Evolutionary conservation across 1,140 invertebrate species (phyloP).

Genomic region (Drosophila elegans): DNA sequence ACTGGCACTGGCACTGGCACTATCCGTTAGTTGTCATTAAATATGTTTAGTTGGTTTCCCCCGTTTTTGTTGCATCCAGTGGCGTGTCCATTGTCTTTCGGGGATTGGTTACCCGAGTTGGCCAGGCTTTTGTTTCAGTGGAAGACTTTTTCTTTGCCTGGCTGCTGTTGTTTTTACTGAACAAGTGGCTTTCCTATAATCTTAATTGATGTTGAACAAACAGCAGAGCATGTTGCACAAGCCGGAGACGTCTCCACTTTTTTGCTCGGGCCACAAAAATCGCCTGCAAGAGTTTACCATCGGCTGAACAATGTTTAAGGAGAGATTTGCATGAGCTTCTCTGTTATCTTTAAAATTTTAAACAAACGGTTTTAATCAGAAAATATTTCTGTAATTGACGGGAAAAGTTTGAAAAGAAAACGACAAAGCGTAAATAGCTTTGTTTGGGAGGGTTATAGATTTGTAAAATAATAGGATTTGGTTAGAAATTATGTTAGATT

Average conservation of each 20-base stretch:
- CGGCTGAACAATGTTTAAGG: constrained; percentile 30
- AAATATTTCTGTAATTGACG: constrained; percentile 23
- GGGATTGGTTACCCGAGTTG: constrained; percentile 44
- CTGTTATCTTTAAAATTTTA: constrained; percentile 15
- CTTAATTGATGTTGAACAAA: constrained; percentile 63
- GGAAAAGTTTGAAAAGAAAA: not conserved
- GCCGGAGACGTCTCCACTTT: constrained; percentile 41
- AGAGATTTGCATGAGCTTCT: constrained; percentile 33
- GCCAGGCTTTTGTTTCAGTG: constrained; percentile 47
- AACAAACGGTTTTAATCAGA: constrained; percentile 18
- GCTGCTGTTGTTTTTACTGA: constrained; percentile 20
- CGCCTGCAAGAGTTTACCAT: constrained; percentile 14
- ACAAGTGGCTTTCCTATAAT: constrained; percentile 51
- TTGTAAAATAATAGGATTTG: not conserved
- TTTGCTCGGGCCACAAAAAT: constrained; percentile 22
- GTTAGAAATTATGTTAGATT: not conserved
- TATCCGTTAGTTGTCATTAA: constrained; percentile 48
- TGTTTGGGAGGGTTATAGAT: too few species aligned
- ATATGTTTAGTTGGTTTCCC: constrained; percentile 53
- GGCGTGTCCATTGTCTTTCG: constrained; percentile 46
- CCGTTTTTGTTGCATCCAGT: constrained; percentile 38
- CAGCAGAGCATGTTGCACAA: constrained; percentile 38
- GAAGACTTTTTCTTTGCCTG: constrained; percentile 47
- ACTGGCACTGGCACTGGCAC: not conserved
- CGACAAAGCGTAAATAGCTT: not conserved